phyloP scores from a whole-genome alignment of 2,113 vertebrate species.

The Siniperca chuatsi region DNA sequence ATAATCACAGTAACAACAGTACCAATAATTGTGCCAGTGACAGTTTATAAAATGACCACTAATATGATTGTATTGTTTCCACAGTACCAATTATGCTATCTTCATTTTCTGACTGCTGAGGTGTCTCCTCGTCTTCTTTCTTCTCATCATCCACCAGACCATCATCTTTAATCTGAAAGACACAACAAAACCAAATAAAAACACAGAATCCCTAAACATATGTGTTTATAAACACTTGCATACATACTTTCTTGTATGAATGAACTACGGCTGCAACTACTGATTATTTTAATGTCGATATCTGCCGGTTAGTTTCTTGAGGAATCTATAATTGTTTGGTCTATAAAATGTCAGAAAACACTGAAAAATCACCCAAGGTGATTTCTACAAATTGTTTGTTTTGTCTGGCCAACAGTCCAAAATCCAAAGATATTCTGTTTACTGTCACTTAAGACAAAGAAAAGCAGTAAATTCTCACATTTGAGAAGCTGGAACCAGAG shows the following conservation, averaged over 20 bases:
- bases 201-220: constrained; percentile 2
- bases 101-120: constrained; percentile 65
- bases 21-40: background rate
- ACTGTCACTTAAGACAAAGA: background rate
- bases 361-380: background rate
- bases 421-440: no score
- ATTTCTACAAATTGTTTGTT: background rate
- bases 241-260: background rate
- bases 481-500: background rate
- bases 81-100: constrained; percentile 81
- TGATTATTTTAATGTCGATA: background rate
- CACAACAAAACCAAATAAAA: constrained; percentile 19
- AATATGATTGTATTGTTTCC: constrained; percentile 3
- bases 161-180: constrained; percentile 77
- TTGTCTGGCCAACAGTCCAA: background rate
- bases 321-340: background rate
- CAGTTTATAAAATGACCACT: background rate
- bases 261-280: background rate
- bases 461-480: background rate
- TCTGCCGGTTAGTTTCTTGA: background rate
- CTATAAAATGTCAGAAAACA: background rate
- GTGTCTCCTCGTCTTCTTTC: constrained; percentile 60
- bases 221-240: background rate
- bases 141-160: constrained; percentile 72
- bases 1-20: constrained; percentile 11